Conservation (phyloP, 2,797 vertebrate species). For the Hemibagrus guttatus region DNA sequence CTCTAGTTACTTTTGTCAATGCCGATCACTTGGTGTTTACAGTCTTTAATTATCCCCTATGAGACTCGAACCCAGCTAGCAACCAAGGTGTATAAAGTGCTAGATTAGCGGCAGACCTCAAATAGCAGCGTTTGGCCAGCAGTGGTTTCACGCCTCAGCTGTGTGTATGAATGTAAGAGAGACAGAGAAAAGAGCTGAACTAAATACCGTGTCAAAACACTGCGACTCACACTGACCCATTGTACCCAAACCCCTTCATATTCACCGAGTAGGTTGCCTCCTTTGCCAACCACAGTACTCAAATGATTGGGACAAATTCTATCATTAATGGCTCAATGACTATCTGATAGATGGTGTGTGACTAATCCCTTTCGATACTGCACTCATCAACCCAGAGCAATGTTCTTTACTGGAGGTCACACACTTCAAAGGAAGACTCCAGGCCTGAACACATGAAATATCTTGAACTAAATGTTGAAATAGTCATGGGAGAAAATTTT, state of each 20-base stretch:
- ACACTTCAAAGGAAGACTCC: background rate
- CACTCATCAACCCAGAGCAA: background rate
- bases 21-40: background rate
- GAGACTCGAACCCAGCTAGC: background rate
- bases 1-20: background rate
- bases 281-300: background rate
- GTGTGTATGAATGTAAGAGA: background rate
- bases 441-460: background rate
- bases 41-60: conserved; percentile 6
- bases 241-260: background rate
- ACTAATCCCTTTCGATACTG: conserved; percentile 16
- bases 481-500: background rate
- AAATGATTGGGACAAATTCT: background rate
- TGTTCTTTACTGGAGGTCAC: conserved; percentile 14
- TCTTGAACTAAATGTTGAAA: background rate
- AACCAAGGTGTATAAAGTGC: background rate
- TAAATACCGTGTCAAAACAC: conserved; percentile 1
- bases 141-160: conserved; percentile 8
- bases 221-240: background rate
- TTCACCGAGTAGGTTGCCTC: background rate
- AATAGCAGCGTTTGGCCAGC: conserved; percentile 16
- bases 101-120: conserved; percentile 31
- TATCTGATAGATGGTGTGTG: conserved; percentile 21
- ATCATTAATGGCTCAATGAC: background rate
- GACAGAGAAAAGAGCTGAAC: background rate